These are phyloP conservation scores for Spea bombifrons DNA, from an alignment of 2,113 vertebrate species.

Conservation along the genomic window DNA sequence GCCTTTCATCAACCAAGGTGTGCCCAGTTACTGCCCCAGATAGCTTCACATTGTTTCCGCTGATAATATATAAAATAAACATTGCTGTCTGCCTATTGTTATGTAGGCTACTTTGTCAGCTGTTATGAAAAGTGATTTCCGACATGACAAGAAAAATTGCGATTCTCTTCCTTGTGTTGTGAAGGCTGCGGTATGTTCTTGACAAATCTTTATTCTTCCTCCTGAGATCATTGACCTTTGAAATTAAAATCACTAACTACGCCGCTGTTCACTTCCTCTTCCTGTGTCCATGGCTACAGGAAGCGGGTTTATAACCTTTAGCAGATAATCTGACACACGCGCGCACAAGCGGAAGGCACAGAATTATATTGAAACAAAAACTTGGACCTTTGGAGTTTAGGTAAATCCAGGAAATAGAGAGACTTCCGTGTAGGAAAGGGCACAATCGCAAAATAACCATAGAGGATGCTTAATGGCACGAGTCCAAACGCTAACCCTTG, in stretches of 20 bases:
- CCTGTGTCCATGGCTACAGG: slow-evolving; percentile 70
- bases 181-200: slow-evolving; percentile 53
- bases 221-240: slow-evolving; percentile 66
- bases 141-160: slow-evolving; percentile 56
- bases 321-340: slow-evolving; percentile 72
- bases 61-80: slow-evolving; percentile 53
- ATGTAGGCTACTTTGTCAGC: slow-evolving; percentile 58
- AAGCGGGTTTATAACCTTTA: slow-evolving; percentile 67
- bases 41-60: slow-evolving; percentile 51
- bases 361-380: slow-evolving; percentile 69
- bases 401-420: slow-evolving; percentile 71
- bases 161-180: slow-evolving; percentile 58
- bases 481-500: slow-evolving; percentile 37
- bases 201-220: slow-evolving; percentile 49
- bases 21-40: slow-evolving; percentile 44
- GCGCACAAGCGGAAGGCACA: slow-evolving; percentile 67
- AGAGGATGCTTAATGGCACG: slow-evolving; percentile 45
- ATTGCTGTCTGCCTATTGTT: slow-evolving; percentile 55
- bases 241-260: slow-evolving; percentile 65
- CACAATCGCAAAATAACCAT: slow-evolving; percentile 61
- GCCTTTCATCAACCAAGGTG: slow-evolving; percentile 52
- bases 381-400: slow-evolving; percentile 60
- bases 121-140: slow-evolving; percentile 69
- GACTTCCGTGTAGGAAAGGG: slow-evolving; percentile 65
- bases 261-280: slow-evolving; percentile 74